These are phyloP conservation scores for Phymastichus coffea DNA, from an alignment of 1,140 invertebrate genomes.

Conservation along the genomic window DNA sequence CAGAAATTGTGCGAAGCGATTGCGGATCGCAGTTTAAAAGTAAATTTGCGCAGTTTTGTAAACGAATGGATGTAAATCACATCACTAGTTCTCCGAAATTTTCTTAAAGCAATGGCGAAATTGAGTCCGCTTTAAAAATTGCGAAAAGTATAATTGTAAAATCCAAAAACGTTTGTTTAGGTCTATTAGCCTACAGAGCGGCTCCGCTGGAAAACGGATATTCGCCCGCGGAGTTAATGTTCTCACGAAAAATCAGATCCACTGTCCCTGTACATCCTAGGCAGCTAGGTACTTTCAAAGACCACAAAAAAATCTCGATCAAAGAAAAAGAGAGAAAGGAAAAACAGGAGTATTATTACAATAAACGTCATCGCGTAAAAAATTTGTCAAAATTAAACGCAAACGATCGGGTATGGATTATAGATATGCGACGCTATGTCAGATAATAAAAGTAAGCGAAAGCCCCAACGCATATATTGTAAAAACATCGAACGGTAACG, in stretches of 20 bases:
- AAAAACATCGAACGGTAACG: neutral
- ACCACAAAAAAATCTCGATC: neutral
- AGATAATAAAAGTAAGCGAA: neutral
- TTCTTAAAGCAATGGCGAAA: constrained; percentile 38
- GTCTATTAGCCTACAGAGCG: no score
- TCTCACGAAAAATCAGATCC: constrained; percentile 5
- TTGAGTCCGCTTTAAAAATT: constrained; percentile 35
- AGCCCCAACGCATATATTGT: constrained; percentile 1
- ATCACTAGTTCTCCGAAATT: constrained; percentile 36
- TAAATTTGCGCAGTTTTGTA: constrained; percentile 36
- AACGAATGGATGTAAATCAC: constrained; percentile 33
- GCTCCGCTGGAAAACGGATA: no score
- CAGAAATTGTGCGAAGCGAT: constrained; percentile 30
- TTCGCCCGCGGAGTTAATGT: constrained; percentile 19
- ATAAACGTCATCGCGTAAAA: constrained; percentile 22
- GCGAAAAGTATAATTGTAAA: constrained; percentile 39
- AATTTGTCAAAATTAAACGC: constrained; percentile 1
- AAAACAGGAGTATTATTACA: constrained; percentile 22
- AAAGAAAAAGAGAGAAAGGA: constrained; percentile 14
- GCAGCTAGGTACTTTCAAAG: neutral
- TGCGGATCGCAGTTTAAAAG: constrained; percentile 22
- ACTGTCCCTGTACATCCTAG: neutral
- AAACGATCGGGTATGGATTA: constrained; percentile 12
- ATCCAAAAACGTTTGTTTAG: constrained; percentile 21
- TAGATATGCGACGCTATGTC: constrained; percentile 11